Base-by-base conservation (phyloP, 1,140 invertebrate genomes). In the Pararge aegeria region DNA sequence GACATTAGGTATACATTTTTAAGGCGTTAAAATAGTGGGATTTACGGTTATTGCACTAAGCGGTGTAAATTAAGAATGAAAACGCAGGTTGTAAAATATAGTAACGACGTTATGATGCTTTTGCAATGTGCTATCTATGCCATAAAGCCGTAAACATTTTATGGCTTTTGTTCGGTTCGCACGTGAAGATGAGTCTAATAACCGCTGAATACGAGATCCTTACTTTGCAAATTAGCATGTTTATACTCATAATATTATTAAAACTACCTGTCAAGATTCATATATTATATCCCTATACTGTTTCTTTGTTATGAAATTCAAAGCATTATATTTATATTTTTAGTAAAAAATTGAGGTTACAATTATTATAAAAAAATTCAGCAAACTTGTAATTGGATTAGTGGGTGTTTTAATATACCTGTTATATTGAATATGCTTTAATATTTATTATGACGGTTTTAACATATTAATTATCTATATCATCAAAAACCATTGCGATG, bases 71-170 rank as follows among this genome's bases (percentile, higher is more conserved):
- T 56, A 42, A 30, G 54, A 48, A 56, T 48, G 19, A 44, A 49
- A 49, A 56, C 46, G 55, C 29, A 13, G 27, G 42, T 24, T 49
- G 42, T 56, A 56, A 56, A 56, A 44, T 38, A 18, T 15, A 7
- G 42, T 56, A 56, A 56, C 55, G 55, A 56, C 55, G 42, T 19
- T 56, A 30, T 56, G 46, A 56, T 56, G 55, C 44, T 56, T 55
- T 56, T 16, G 55, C 55, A 27, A 56, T 56, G 55, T 56, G 42
- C 42, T 55, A 55, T 44, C 53, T 55, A 46, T 20, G 40, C 44
- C 55, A 56, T 56, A 56, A 38, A 56, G 55, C 42, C 21, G 15
- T 24, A 52, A 19, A 52, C 16, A 46, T 19, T 48, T 49, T 49
- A 49, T 49, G 46, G 46, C 16, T n/a, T 19, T 46, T 55, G 20